phyloP scores from a whole-genome alignment of 2,888 invertebrate species.

The Netelia fuscicornis region DNA sequence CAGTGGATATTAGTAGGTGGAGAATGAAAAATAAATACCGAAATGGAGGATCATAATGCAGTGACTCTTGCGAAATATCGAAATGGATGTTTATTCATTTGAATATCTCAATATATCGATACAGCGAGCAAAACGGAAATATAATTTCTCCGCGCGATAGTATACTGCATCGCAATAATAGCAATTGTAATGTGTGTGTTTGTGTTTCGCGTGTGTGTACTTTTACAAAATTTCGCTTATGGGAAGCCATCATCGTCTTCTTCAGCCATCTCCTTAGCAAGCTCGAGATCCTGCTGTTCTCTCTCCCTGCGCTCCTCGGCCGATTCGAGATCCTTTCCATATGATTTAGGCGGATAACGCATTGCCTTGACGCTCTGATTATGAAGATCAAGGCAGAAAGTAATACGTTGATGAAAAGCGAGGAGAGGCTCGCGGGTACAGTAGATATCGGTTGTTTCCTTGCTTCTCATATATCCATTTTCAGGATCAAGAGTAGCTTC shows the following conservation, averaged over 20 bases:
- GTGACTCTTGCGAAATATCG: conserved; percentile 6
- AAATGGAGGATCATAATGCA: background rate
- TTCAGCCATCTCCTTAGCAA: conserved; percentile 99
- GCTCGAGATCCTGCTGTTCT: conserved; percentile 98
- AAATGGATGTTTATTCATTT: conserved; percentile 61
- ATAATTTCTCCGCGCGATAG: conserved; percentile 26
- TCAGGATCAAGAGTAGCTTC: conserved; percentile 98
- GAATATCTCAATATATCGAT: conserved; percentile 55
- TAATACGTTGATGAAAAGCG: conserved; percentile 98
- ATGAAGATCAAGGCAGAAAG: conserved; percentile 98
- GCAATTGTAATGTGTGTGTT: conserved; percentile 28
- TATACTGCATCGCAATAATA: conserved; percentile 48
- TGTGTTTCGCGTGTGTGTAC: conserved; percentile 25
- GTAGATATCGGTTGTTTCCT: conserved; percentile 98
- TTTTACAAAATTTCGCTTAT: conserved; percentile 75
- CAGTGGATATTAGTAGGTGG: too few species aligned
- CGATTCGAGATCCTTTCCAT: conserved; percentile 98
- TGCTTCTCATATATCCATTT: conserved; percentile 98
- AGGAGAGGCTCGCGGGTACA: conserved; percentile 98
- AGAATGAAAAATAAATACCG: background rate
- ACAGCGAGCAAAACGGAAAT: conserved; percentile 41
- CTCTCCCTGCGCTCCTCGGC: conserved; percentile 98
- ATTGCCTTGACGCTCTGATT: conserved; percentile 99
- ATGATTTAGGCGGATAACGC: conserved; percentile 99
- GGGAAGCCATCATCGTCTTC: conserved; percentile 98